A percentile compares a stretch with the other conserved stretches of the same genome.
Conservation (phyloP, 2,797 vertebrate species). For the Anguilla anguilla region DNA sequence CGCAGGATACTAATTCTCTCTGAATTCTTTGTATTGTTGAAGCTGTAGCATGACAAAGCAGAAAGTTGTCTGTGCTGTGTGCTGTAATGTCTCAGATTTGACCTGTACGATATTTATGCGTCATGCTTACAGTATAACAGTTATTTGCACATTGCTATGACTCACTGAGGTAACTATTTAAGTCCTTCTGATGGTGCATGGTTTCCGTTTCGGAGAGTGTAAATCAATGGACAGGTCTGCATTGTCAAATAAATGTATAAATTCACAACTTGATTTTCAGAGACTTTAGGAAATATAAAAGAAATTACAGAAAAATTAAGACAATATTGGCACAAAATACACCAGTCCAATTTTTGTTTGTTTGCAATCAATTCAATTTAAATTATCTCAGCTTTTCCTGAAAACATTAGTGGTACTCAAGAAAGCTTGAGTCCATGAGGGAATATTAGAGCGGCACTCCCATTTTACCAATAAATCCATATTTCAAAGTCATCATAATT, state of each 20-base stretch:
- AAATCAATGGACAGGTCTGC: background rate
- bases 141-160: background rate
- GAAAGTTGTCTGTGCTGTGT: background rate
- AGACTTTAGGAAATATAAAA: background rate
- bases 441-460: background rate
- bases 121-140: background rate
- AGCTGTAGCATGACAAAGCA: background rate
- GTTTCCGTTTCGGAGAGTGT: background rate
- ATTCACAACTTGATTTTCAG: background rate
- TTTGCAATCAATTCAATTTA: background rate
- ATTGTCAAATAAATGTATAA: background rate
- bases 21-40: constrained; percentile 16
- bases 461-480: constrained; percentile 11
- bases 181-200: background rate
- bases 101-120: background rate
- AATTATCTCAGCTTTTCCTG: background rate
- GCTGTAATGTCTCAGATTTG: background rate
- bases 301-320: background rate
- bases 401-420: background rate
- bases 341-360: background rate
- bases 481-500: constrained; percentile 21
- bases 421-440: background rate
- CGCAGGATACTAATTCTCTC: constrained; percentile 35
- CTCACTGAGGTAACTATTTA: background rate
- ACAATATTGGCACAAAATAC: background rate